These are phyloP conservation scores for Anoplophora glabripennis DNA, from an alignment of 1,140 invertebrate species.

Conservation along the genomic window DNA sequence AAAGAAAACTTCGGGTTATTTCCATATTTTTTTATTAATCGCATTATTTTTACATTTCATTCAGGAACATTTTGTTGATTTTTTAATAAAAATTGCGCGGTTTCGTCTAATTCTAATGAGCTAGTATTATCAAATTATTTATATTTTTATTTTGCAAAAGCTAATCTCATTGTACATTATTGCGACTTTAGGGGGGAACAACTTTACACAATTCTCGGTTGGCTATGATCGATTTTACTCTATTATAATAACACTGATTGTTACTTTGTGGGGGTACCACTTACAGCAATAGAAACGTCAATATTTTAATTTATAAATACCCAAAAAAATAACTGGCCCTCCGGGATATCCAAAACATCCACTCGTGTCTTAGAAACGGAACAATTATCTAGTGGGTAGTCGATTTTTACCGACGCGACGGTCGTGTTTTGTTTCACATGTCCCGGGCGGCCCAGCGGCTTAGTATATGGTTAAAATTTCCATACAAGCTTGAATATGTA, in stretches of 20 bases:
- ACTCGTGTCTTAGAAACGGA: no score
- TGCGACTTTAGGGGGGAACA: conserved; percentile 6
- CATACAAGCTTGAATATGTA: neutral
- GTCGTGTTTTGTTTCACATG: no score
- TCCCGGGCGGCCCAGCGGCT: no score
- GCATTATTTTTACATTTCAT: conserved; percentile 29
- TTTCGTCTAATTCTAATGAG: conserved; percentile 24
- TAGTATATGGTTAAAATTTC: conserved; percentile 3
- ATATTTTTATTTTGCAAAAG: conserved; percentile 25
- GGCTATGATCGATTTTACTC: no score
- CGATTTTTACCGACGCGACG: no score
- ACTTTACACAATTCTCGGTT: neutral
- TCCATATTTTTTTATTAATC: conserved; percentile 30
- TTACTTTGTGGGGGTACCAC: no score
- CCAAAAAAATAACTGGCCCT: no score
- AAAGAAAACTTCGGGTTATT: neutral
- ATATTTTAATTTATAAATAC: no score
- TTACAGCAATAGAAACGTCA: no score
- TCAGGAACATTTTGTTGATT: conserved; percentile 29
- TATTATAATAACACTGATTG: no score
- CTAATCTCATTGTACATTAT: conserved; percentile 23
- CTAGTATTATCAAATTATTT: conserved; percentile 26
- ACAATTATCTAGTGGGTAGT: no score
- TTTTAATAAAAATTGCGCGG: conserved; percentile 31
- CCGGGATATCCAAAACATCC: no score